Evolutionary conservation across 2,888 invertebrate genomes (phyloP), one percentile per base, ranked within the genome.

Genomic region (Adelognathus sp.): DNA sequence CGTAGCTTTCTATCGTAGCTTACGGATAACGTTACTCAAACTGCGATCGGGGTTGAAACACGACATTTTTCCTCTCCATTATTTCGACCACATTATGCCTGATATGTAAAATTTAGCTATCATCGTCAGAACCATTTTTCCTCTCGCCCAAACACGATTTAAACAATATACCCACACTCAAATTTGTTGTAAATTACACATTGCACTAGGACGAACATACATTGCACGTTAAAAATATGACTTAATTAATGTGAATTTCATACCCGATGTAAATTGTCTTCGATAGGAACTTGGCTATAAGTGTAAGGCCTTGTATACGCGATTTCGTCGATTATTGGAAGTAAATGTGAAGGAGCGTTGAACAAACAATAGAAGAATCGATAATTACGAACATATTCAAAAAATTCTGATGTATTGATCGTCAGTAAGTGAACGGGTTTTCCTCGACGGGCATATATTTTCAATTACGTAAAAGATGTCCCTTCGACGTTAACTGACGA

Each of bases 271-370:
- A 67, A 72, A 67, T 75, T 58, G 63, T 78, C 75, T 61, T 66
- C 52, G 6, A 46, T 79, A 79, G 78, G 78, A 79, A 79, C 78
- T 58, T 70, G 74, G 79, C 74, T 74, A 33, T 60, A 71, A 64
- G 18, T 61, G n/a, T n/a, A n/a, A n/a, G n/a, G n/a, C n/a, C n/a
- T n/a, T n/a, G n/a, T n/a, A n/a, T n/a, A n/a, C n/a, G n/a, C n/a
- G n/a, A n/a, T n/a, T n/a, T n/a, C n/a, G n/a, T n/a, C n/a, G n/a
- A n/a, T n/a, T n/a, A n/a, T n/a, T n/a, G n/a, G n/a, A n/a, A n/a
- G n/a, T n/a, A n/a, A n/a, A n/a, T n/a, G n/a, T n/a, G n/a, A n/a
- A n/a, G n/a, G n/a, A n/a, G n/a, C n/a, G n/a, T n/a, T n/a, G n/a
- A n/a, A n/a, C n/a, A n/a, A n/a, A n/a, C n/a, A n/a, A n/a, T n/a